Evolutionary conservation across 2,888 invertebrate genomes (phyloP), one percentile per base, ranked within the genome.

Genomic region (Amphipoea lucens): DNA sequence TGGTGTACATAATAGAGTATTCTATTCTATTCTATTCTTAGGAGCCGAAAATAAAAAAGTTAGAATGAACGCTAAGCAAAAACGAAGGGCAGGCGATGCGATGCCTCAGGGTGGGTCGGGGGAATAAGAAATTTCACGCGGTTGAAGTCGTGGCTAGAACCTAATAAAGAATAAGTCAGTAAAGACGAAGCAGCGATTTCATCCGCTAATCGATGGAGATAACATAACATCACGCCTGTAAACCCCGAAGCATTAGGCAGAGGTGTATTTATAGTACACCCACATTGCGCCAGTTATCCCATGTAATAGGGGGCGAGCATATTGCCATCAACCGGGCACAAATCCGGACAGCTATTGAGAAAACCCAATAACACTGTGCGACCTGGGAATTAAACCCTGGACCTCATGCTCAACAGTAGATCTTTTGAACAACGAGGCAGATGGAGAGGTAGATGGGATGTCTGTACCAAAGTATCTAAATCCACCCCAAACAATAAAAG

Each of bases 401-500:
- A 60, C n/a, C n/a, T 60, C 11, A 11, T 4, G n/a, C 4, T 60
- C n/a, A n/a, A 23, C 3, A 23, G 57, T 9, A 23, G 9, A 23
- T 9, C 57, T 54, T 23, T 7, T 1, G 11, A 9, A n/a, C n/a
- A 60, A 54, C 20, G 54, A 54, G 6, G 20, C 54, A 54, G 54
- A 54, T 54, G 20, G 54, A 6, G 57, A n/a, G 57, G 57, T n/a
- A n/a, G 14, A 29, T 42, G 17, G n/a, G 3, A 60, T 14, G 29
- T 68, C 54, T 63, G 74, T 63, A 51, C n/a, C 40, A 63, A 79
- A 70, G 62, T 69, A n/a, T 51, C 12, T 20, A 45, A 23, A 48
- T n/a, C 71, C 40, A 48, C 66, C 69, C 66, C 23, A 42, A 67
- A 68, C 17, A 67, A 68, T 54, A 76, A 73, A 51, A 63, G 36